Evolutionary conservation across 1,140 invertebrate species (phyloP), one percentile per base, ranked within the genome.

Genomic region (Drosophila nebulosa): DNA sequence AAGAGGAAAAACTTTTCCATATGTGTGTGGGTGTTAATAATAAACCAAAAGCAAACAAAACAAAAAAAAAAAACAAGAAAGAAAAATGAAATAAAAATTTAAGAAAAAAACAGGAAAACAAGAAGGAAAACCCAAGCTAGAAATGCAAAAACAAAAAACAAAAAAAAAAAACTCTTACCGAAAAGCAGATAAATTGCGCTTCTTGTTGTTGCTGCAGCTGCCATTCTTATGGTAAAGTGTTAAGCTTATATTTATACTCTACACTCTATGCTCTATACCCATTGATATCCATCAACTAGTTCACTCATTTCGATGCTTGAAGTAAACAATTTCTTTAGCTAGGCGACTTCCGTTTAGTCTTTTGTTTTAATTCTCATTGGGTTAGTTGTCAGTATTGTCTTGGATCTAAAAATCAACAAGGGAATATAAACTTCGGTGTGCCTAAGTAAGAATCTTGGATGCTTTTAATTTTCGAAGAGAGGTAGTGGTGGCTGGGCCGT

Each of bases 171-270:
- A 86, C 64, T 81, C 88, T 78, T 71, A 60, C 46, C 68, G 51
- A 64, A 81, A 72, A 76, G 64, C 74, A 76, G 68, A 86, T 78
- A 86, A 69, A 76, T 86, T 86, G 65, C 69, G 7, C 30, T 32
- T 32, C 3, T 32, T 50, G 39, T 60, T 65, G 42, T 63, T 74
- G 32, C 52, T 66, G 66, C 75, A 88, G 62, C 70, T 88, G 71
- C 70, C 62, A 75, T 88, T 88, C 78, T 68, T 73, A 65, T 73
- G 56, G 67, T 56, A 78, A 83, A 86, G 83, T 88, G 81, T 86
- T 86, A 86, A 86, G 71, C 65, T 67, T 73, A 72, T 70, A 42
- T 10, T 9, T 21, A 46, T 10, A 21, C 39, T 5, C 7, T 46
- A 46, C 4, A 42, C 14, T 14, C 14, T 39, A 42, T 18, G 5